Evolutionary conservation across 1,140 invertebrate species (phyloP).

Genomic region (Zelostemma sp.): DNA sequence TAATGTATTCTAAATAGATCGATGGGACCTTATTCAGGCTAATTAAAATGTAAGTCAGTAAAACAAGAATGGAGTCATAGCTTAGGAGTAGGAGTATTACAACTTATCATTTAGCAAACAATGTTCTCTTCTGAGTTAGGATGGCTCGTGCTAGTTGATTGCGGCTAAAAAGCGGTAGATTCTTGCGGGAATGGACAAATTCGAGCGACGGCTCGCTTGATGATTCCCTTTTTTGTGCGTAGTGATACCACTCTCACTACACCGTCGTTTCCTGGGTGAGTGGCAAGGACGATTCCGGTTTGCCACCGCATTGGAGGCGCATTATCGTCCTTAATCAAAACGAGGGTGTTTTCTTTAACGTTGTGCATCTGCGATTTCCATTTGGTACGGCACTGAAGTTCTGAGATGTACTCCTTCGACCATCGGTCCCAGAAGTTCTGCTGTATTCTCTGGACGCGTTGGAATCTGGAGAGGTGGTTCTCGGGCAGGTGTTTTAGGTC

Average conservation of each 20-base stretch:
- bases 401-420: constrained; percentile 6
- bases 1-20: too few relatives aligned
- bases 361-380: not conserved
- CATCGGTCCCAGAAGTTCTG: constrained; percentile 22
- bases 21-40: too few relatives aligned
- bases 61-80: too few relatives aligned
- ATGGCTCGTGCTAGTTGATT: too few relatives aligned
- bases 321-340: not conserved
- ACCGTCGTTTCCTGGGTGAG: not conserved
- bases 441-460: constrained; percentile 11
- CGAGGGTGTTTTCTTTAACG: not conserved
- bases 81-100: too few relatives aligned
- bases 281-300: not conserved
- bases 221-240: not conserved
- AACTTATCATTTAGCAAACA: too few relatives aligned
- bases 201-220: not conserved
- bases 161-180: too few relatives aligned
- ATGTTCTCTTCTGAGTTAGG: too few relatives aligned
- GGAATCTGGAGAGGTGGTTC: constrained; percentile 3
- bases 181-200: not conserved
- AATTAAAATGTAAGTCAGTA: too few relatives aligned
- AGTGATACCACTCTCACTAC: not conserved
- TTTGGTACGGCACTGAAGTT: not conserved
- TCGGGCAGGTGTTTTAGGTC: constrained; percentile 4
- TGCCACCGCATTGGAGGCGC: not conserved